These are phyloP conservation scores for Cassiopea andromeda DNA, from an alignment of 30 jellyfish, hydroid and myxozoan species.

Conservation along the genomic window DNA sequence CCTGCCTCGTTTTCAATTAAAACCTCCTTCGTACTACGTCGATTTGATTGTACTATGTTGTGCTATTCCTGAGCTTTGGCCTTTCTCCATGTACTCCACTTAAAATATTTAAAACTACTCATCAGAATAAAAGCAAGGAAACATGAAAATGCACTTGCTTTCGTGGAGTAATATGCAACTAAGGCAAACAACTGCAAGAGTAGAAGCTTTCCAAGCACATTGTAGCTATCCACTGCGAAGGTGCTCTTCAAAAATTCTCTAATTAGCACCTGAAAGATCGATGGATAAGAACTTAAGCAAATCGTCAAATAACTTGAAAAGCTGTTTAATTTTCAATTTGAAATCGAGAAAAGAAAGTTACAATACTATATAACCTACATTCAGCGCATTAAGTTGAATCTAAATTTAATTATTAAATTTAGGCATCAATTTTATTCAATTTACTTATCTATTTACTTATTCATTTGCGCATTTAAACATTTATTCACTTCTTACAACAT, in stretches of 20 bases:
- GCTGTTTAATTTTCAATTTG: background rate
- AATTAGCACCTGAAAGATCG: background rate
- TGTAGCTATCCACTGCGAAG: background rate
- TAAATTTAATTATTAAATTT: no score
- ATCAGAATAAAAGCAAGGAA: background rate
- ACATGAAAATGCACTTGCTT: background rate
- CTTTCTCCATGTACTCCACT: no score
- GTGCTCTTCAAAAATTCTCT: background rate
- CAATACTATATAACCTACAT: no score
- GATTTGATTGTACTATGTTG: no score
- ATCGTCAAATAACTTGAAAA: background rate
- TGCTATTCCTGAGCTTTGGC: no score
- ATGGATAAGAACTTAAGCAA: background rate
- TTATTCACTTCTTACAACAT: background rate
- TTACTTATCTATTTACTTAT: background rate
- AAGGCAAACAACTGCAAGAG: background rate
- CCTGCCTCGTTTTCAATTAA: no score
- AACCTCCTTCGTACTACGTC: no score
- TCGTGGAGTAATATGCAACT: background rate
- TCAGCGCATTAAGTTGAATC: no score
- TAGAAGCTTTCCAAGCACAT: slow-evolving; percentile 3
- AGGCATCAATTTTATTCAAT: background rate
- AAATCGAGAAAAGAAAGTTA: background rate
- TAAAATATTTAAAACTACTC: background rate
- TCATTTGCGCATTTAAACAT: background rate